These are phyloP conservation scores for Drosophila conformis DNA, from an alignment of 2,888 invertebrate species.

Conservation along the genomic window DNA sequence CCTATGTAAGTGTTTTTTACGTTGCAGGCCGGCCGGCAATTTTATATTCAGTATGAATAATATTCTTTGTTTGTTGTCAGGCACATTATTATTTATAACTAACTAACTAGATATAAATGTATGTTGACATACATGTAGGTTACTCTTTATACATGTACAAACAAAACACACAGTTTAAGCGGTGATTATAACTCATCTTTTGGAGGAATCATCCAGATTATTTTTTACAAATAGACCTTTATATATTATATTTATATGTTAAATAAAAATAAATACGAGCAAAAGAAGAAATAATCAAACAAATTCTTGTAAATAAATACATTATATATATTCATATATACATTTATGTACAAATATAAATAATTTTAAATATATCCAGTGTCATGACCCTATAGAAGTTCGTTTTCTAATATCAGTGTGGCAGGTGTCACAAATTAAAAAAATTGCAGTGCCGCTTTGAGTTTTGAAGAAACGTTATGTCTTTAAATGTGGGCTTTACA, in stretches of 20 bases:
- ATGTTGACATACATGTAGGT: not conserved
- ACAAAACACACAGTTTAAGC: not conserved
- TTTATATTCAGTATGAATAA: not conserved
- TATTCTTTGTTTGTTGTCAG: not conserved
- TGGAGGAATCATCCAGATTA: not conserved
- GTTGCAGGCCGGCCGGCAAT: constrained; percentile 21
- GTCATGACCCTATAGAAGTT: not conserved
- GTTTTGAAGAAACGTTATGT: constrained; percentile 36
- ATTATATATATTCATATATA: not conserved
- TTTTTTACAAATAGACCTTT: not conserved
- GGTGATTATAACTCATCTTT: not conserved
- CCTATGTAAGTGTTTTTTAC: not conserved
- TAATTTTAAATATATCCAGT: not conserved
- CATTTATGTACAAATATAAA: not conserved
- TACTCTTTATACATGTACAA: not conserved
- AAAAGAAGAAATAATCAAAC: not conserved
- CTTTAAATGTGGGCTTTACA: constrained; percentile 21
- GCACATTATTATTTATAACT: not conserved
- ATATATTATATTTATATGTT: not conserved
- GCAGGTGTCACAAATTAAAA: not conserved
- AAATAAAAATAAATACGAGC: not conserved
- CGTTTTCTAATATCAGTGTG: not conserved
- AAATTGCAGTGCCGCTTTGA: not conserved
- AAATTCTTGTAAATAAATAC: not conserved
- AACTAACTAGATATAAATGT: not conserved